Conservation (phyloP, 1,140 invertebrate species). For the Vanessa tameamea region DNA sequence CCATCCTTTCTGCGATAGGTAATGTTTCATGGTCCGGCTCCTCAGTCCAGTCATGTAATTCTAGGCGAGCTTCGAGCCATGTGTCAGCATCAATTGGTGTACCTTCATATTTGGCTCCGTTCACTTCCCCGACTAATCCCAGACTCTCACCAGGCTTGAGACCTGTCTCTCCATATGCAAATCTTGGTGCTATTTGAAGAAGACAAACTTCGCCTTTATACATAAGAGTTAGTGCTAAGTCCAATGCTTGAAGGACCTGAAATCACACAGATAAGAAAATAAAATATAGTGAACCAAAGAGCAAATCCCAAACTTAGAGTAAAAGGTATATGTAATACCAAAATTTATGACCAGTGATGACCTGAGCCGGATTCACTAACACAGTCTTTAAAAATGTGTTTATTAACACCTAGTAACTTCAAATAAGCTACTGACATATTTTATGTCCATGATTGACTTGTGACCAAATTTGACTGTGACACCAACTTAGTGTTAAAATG, state of each 20-base stretch:
- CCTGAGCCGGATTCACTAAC: too few species aligned
- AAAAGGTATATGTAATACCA: too few species aligned
- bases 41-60: conserved; percentile 71
- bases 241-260: conserved; percentile 88
- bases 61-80: conserved; percentile 60
- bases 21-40: conserved; percentile 73
- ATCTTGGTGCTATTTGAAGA: conserved; percentile 86
- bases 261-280: not conserved
- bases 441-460: too few species aligned
- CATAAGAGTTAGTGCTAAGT: conserved; percentile 92
- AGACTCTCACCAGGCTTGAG: conserved; percentile 86
- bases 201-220: conserved; percentile 87
- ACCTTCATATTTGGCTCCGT: conserved; percentile 81
- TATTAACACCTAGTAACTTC: too few species aligned
- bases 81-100: conserved; percentile 59
- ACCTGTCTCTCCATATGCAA: conserved; percentile 87
- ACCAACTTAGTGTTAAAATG: too few species aligned
- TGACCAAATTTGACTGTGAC: too few species aligned
- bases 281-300: not conserved
- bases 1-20: conserved; percentile 71
- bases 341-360: too few species aligned
- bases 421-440: too few species aligned
- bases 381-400: too few species aligned
- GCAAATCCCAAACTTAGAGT: too few species aligned
- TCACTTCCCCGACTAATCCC: conserved; percentile 83